Evolutionary conservation across 2,797 vertebrate genomes (phyloP), one percentile per base, ranked within the genome.

Genomic region (Parauchenoglanis ngamensis): DNA sequence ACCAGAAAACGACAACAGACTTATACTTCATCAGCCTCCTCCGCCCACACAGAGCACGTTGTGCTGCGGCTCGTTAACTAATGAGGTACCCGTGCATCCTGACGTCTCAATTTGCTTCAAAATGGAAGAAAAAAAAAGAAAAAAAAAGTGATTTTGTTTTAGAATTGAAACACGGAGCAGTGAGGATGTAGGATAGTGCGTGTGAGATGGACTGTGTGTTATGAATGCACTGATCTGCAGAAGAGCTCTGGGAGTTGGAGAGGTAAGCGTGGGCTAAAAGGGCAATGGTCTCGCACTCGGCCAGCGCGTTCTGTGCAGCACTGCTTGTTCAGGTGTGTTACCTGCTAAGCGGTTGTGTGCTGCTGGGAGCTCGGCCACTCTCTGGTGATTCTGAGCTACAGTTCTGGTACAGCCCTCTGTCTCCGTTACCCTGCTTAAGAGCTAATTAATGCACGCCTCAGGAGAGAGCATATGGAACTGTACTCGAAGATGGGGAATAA

Each of bases 1-100:
- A 89, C 83, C 88, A 85, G 63, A 87, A 76, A 88, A 78, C 10
- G 75, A 89, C 77, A 86, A 89, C 87, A 84, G 76, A 28, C 86
- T 70, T 70, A 77, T 56, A 84, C 88, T 84, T 88, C 84, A 70
- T 68, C 65, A 31, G 79, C 70, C 63, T 79, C 52, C 61, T 83
- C 73, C 63, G 35, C 35, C 79, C 70, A 77, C 56, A 77, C 57
- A 49, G 46, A 59, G 46, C 56, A 75, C 2, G 17, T 54, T 46
- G 12, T 31, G 57, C 65, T 76, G 59, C 28, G 21, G 83, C 59
- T 88, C 28, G 31, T 67, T 76, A 44, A 67, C 76, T 57, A 68
- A 86, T 7, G 28, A 73, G 70, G 23, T 28, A 15, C 31, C 76
- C 31, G 25, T 83, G 17, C n/a, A 68, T 13, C 2, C 25, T 56